Evolutionary conservation across 1,140 invertebrate species (phyloP).

Genomic region (Temnothorax curvispinosus): DNA sequence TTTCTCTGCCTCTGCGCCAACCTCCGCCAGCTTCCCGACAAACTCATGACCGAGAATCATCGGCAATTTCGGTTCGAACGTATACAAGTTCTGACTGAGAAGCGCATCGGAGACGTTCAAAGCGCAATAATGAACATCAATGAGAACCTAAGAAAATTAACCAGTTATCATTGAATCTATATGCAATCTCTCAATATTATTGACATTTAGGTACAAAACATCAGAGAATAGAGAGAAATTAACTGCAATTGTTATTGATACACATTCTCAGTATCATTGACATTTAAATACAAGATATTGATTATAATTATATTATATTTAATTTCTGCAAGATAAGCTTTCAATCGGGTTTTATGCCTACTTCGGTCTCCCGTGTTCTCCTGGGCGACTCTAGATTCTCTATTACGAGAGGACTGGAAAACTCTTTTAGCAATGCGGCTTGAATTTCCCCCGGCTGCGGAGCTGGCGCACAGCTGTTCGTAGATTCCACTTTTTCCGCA

Average conservation of each 20-base stretch:
- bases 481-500: conserved; percentile 42
- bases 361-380: conserved; percentile 81
- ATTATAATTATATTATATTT: neutral
- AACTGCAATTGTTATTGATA: neutral
- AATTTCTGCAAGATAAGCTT: neutral
- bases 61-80: conserved; percentile 84
- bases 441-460: conserved; percentile 73
- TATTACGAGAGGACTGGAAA: conserved; percentile 83
- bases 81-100: conserved; percentile 85
- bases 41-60: conserved; percentile 87
- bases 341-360: conserved; percentile 59
- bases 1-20: conserved; percentile 78
- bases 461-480: conserved; percentile 48
- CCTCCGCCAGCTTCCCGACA: conserved; percentile 84
- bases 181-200: neutral
- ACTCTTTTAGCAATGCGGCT: conserved; percentile 85
- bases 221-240: neutral
- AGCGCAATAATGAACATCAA: conserved; percentile 87
- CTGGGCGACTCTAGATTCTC: conserved; percentile 79
- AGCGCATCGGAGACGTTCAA: conserved; percentile 88
- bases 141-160: conserved; percentile 84
- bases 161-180: neutral
- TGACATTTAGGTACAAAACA: neutral
- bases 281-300: neutral
- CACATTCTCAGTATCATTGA: neutral